phyloP scores from a whole-genome alignment of 2,113 vertebrate species.

The Nicator chloris region DNA sequence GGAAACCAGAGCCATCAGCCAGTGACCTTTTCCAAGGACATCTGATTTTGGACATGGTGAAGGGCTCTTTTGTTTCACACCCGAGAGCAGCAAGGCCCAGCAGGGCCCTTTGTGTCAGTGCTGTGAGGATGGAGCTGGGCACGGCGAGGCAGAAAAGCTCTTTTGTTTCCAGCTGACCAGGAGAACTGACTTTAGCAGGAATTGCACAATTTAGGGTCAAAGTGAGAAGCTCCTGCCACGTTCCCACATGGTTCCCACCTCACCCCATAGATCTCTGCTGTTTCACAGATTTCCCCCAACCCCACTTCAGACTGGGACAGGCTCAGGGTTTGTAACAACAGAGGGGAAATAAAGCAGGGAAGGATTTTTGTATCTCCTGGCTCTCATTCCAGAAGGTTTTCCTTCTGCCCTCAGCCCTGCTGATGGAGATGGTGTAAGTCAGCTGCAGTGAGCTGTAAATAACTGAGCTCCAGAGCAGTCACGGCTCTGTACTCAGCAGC shows the following conservation, averaged over 20 bases:
- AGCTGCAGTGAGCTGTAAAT: slow-evolving; percentile 41
- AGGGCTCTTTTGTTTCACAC: background rate
- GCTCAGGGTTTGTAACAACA: background rate
- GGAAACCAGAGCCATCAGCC: background rate
- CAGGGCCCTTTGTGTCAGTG: background rate
- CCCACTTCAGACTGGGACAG: accelerated
- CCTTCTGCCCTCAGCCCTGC: background rate
- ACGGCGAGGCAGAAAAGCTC: accelerated
- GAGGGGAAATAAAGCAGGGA: background rate
- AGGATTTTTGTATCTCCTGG: background rate
- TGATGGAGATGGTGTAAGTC: background rate
- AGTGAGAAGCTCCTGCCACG: background rate
- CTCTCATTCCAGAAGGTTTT: background rate
- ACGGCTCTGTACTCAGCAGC: background rate
- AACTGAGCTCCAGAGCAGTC: background rate
- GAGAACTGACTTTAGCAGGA: background rate
- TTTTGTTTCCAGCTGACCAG: background rate
- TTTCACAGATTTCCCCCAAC: background rate
- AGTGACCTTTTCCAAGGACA: background rate
- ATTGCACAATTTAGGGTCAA: background rate
- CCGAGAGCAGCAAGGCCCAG: background rate
- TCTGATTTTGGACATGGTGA: background rate
- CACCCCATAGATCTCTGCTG: background rate
- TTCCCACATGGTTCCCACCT: background rate
- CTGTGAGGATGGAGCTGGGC: background rate